A percentile compares a stretch with the other conserved stretches of the same genome.
These are phyloP conservation scores for Eulemur mongoz DNA, from an alignment of 2,797 vertebrate species.

Conservation along the genomic window DNA sequence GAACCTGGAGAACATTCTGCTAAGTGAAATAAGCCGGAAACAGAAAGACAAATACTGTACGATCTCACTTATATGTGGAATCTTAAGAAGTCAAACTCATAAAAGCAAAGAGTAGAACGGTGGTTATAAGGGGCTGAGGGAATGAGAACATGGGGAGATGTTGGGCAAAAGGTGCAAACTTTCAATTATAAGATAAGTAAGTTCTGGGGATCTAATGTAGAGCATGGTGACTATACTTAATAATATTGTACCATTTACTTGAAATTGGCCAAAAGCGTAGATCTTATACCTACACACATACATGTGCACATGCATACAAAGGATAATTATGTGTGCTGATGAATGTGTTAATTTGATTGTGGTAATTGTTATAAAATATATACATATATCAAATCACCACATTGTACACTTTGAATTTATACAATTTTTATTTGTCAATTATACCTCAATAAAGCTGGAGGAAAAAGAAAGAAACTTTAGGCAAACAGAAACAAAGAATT, in stretches of 20 bases:
- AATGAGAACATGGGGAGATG: not conserved
- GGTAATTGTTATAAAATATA: not conserved
- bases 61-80: not conserved
- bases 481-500: not conserved
- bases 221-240: not conserved
- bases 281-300: not conserved
- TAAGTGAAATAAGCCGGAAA: not conserved
- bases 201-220: not conserved
- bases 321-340: not conserved
- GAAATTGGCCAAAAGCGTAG: not conserved
- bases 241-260: not conserved
- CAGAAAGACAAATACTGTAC: not conserved
- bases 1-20: not conserved
- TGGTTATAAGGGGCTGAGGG: not conserved
- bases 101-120: not conserved
- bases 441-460: not conserved
- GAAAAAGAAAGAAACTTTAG: not conserved
- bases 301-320: not conserved
- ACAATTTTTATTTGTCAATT: not conserved
- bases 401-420: not conserved
- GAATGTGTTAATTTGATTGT: not conserved
- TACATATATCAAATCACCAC: not conserved
- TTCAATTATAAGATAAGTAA: not conserved
- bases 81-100: not conserved
- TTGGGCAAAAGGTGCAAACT: not conserved